Evolutionary conservation across 2,888 invertebrate genomes (phyloP), one percentile per base, ranked within the genome.

Genomic region (Xanthorhoe spadicearia): DNA sequence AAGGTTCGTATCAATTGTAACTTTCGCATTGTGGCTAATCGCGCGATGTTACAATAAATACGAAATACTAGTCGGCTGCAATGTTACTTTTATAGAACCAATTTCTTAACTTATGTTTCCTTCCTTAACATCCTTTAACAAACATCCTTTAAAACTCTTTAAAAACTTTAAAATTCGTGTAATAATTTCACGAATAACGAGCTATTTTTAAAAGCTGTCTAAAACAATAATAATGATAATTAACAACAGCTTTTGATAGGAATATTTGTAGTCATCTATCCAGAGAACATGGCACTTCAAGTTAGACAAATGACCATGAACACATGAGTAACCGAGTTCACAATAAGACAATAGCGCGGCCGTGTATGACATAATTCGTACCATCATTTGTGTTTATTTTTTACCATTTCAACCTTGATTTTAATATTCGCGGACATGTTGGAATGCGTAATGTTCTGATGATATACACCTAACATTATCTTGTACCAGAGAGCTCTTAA

Each of bases 331-430:
- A 64, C 53, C 65, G 59, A 51, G 55, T 56, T 53, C 23, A 58
- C 58, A 69, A 51, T 35, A 65, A 68, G 51, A 68, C 70, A 69
- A 66, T 71, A 64, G 43, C 52, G 59, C 43, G 59, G 49, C 61
- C 66, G 46, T 35, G 61, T 60, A 69, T 72, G 68, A 68, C 69
- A 74, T 72, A 71, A 73, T 61, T 64, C 56, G 55, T 65, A 58
- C 43, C 15, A 59, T 53, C 49, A 0, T 9, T 1, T 60, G 65
- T 65, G 62, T 59, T 60, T 53, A 19, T 60, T 43, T 48, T 59
- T 52, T 35, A 49, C 49, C 58, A 50, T 58, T 61, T 58, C 13
- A 48, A 43, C 73, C 69, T 73, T 73, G 66, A 67, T 61, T 64
- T 35, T 61, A 54, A 3, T 43, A 64, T 23, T 55, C 10, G 38